These are phyloP conservation scores for Napeogenes inachia DNA, from an alignment of 2,888 invertebrate genomes.

Conservation along the genomic window DNA sequence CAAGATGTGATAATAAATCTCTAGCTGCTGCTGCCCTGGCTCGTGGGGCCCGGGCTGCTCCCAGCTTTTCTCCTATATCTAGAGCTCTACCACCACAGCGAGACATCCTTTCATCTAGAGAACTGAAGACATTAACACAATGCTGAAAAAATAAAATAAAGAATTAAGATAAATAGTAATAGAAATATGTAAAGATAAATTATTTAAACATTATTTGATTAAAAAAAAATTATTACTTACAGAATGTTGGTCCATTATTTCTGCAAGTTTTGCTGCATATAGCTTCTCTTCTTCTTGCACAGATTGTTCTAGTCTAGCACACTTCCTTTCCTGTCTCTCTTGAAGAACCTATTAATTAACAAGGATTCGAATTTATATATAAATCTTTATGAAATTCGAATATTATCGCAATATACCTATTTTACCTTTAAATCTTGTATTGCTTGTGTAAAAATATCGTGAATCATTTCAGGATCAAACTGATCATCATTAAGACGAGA, in stretches of 20 bases:
- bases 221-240: conserved; percentile 53
- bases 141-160: conserved; percentile 67
- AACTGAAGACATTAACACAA: conserved; percentile 92
- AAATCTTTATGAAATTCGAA: no score
- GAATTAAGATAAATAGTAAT: background rate
- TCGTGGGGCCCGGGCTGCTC: conserved; percentile 96
- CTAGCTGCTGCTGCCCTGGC: conserved; percentile 97
- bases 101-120: conserved; percentile 96
- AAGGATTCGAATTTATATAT: conserved; percentile 4
- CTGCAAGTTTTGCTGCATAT: conserved; percentile 87
- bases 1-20: conserved; percentile 92
- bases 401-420: background rate
- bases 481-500: conserved; percentile 79
- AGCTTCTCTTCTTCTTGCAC: conserved; percentile 91
- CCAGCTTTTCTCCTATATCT: conserved; percentile 98
- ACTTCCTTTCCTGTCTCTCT: conserved; percentile 91
- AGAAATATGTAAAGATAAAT: background rate
- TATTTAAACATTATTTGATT: background rate
- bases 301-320: conserved; percentile 87
- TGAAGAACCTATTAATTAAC: conserved; percentile 80
- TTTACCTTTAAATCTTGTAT: conserved; percentile 84
- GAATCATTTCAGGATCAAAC: conserved; percentile 91
- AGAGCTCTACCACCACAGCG: conserved; percentile 98
- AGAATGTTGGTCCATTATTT: conserved; percentile 91
- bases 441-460: conserved; percentile 94